Percentiles rank a stretch among this genome's conserved stretches.
These are phyloP conservation scores for Apolygus lucorum DNA, from an alignment of 1,140 invertebrate species.

Conservation along the genomic window DNA sequence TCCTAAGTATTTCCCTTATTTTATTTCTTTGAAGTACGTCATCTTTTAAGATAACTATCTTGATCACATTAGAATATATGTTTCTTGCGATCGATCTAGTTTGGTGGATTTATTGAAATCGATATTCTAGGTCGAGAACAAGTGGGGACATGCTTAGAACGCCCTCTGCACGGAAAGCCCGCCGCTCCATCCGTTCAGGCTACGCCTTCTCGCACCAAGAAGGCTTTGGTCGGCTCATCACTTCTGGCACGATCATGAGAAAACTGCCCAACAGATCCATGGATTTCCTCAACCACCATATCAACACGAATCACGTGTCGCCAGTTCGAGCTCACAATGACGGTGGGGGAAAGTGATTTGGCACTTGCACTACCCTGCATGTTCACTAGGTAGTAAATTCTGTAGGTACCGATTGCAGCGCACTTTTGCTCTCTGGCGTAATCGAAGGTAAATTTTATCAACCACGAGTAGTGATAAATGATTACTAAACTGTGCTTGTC, in stretches of 20 bases:
- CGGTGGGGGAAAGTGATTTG: not conserved
- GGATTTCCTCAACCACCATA: conserved; percentile 24
- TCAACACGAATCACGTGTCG: conserved; percentile 16
- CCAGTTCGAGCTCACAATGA: not conserved
- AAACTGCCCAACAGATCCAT: conserved; percentile 65
- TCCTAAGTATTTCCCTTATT: too few species aligned
- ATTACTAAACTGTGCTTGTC: too few species aligned
- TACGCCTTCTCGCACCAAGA: conserved; percentile 94
- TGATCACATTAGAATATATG: too few species aligned
- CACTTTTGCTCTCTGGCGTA: not conserved
- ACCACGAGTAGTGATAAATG: not conserved
- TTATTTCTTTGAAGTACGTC: too few species aligned
- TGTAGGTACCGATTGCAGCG: not conserved
- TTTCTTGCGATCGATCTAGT: too few species aligned
- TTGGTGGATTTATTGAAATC: too few species aligned
- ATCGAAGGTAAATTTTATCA: not conserved
- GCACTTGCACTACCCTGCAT: not conserved
- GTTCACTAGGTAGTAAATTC: too few species aligned
- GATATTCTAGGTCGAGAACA: conserved; percentile 48
- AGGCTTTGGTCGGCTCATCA: conserved; percentile 92
- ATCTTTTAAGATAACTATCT: too few species aligned
- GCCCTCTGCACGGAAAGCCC: conserved; percentile 72
- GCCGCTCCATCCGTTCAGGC: conserved; percentile 86
- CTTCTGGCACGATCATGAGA: conserved; percentile 94
- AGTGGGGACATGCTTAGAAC: conserved; percentile 71